Base-by-base conservation (phyloP, 2,797 vertebrate genomes). In the Hemitrygon akajei region DNA sequence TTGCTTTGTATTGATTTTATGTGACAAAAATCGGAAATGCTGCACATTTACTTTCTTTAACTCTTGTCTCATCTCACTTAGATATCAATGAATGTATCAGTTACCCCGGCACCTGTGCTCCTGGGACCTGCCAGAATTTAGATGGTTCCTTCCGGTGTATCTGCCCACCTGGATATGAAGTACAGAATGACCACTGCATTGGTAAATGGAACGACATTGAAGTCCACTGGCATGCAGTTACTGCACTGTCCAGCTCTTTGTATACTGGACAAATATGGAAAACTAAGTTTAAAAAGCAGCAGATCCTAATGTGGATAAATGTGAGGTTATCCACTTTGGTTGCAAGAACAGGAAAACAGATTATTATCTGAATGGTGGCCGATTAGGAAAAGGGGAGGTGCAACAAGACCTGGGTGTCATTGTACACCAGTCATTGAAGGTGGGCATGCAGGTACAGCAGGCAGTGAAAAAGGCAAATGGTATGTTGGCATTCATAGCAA, bases 111-210 rank as follows among this genome's bases (percentile, higher is more conserved):
- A 98, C 97, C 89, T 99, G 98, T 94, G 97, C 98, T n/a, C 98
- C 98, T 0, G 98, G 98, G 94, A 98, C 98, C 30, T 99, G 98
- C 95, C 98, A 98, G 96, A 99, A 99, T 95, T 95, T 99, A 82
- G 97, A 98, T 58, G 98, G 98, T 20, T 98, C 98, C 0, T 99
- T 99, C 96, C 97, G 97, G 93, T 99, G 98, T 94, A 98, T 99
- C 96, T 99, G 98, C 82, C 98, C 98, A 0, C 96, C 96, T 0
- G 98, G 98, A 30, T 99, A 98, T 20, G 97, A 98, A 94, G 97
- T 98, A 94, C 98, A 99, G 95, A 98, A 98, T 0, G 98, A 99
- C 95, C 97, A 97, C 95, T 99, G 98, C 94, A 97, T 99, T 0
- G 98, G 98, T 99, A 95, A 96, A 95, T 81, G 37, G n/a, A 37